These are phyloP conservation scores for Pitangus sulphuratus DNA, from an alignment of 2,797 vertebrate genomes.

Conservation along the genomic window DNA sequence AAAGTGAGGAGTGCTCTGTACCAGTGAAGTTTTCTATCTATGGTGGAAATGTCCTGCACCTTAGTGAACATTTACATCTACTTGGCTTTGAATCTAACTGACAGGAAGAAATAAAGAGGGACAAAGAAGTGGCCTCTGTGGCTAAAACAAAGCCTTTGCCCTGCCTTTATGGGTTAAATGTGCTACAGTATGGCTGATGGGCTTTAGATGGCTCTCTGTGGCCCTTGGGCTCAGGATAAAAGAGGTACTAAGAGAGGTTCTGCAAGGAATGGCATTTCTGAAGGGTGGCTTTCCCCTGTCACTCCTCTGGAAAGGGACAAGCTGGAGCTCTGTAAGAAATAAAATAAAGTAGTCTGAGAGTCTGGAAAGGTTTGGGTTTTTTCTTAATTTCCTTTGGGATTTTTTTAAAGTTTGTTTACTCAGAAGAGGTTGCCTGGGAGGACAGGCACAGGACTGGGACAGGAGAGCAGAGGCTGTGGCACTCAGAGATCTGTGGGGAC, in stretches of 20 bases:
- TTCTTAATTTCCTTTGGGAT: background rate
- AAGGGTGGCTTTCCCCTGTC: background rate
- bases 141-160: background rate
- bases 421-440: background rate
- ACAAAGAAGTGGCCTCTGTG: background rate
- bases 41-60: background rate
- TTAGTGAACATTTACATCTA: background rate
- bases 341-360: background rate
- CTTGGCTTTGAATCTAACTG: background rate
- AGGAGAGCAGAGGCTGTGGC: background rate
- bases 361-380: background rate
- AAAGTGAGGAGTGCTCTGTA: background rate
- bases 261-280: background rate
- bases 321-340: background rate
- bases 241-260: background rate
- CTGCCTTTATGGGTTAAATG: background rate
- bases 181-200: fast-evolving
- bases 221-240: background rate
- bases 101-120: background rate
- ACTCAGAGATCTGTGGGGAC: background rate
- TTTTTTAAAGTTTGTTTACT: background rate
- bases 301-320: background rate
- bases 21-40: background rate
- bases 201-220: background rate
- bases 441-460: background rate